Conservation (phyloP, 2,888 invertebrate genomes). For the Tricholauxania praeusta region DNA sequence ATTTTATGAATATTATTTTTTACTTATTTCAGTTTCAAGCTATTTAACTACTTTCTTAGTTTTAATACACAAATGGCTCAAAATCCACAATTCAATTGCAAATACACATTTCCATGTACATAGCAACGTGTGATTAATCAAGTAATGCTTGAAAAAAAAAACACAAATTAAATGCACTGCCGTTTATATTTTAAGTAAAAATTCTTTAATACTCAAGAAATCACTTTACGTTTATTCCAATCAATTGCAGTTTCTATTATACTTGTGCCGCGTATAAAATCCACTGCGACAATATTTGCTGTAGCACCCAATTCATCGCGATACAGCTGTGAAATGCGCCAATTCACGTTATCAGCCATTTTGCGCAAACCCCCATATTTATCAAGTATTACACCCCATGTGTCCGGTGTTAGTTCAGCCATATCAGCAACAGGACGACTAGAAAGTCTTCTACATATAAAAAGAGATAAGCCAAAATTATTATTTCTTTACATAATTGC, state of each 20-base stretch:
- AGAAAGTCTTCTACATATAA: constrained; percentile 56
- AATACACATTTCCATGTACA: no score
- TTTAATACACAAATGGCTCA: not conserved
- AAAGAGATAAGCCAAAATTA: constrained; percentile 60
- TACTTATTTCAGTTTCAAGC: no score
- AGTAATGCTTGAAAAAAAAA: not conserved
- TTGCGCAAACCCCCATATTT: constrained; percentile 72
- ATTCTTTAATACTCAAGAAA: constrained; percentile 33
- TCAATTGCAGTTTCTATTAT: constrained; percentile 69
- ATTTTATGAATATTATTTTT: no score
- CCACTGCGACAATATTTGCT: constrained; percentile 75
- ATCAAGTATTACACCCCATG: constrained; percentile 72
- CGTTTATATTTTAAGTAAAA: not conserved
- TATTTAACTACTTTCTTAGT: not conserved
- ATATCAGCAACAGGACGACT: constrained; percentile 72
- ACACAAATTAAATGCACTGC: not conserved
- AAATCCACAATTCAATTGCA: no score
- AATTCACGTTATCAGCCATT: constrained; percentile 75
- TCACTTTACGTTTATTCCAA: constrained; percentile 59
- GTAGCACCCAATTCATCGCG: constrained; percentile 69
- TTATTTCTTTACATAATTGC: constrained; percentile 54
- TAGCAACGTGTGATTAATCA: no score
- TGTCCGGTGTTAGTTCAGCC: constrained; percentile 77
- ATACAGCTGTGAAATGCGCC: constrained; percentile 73
- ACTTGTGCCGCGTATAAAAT: constrained; percentile 74